phyloP scores from a whole-genome alignment of 2,888 invertebrate species.

The Fragum fragum region DNA sequence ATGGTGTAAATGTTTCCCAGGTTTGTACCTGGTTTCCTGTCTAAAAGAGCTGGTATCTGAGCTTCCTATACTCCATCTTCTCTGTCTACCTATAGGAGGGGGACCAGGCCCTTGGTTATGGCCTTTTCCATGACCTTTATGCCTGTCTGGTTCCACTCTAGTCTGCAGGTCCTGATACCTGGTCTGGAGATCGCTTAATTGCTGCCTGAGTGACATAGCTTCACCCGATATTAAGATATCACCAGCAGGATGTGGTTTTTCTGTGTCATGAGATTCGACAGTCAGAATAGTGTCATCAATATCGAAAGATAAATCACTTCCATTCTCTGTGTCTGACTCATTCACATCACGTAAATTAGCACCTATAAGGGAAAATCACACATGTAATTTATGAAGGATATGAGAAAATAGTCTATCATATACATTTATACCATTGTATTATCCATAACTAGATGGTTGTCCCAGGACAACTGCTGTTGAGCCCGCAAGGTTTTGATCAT shows the following conservation, averaged over 20 bases:
- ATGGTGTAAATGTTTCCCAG: conserved; percentile 64
- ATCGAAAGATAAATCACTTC: conserved; percentile 79
- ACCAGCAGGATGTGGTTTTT: conserved; percentile 63
- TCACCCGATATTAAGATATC: conserved; percentile 61
- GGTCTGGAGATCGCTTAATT: conserved; percentile 80
- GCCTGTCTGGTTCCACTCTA: conserved; percentile 73
- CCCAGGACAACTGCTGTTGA: too few species aligned
- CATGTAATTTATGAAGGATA: too few species aligned
- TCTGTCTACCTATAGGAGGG: conserved; percentile 61
- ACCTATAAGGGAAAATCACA: conserved; percentile 49
- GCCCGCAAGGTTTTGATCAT: too few species aligned
- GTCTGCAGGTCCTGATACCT: conserved; percentile 81
- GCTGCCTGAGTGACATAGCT: conserved; percentile 70
- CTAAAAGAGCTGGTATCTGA: conserved; percentile 80
- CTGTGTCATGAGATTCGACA: conserved; percentile 76
- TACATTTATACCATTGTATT: too few species aligned
- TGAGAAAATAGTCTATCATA: too few species aligned
- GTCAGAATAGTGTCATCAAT: conserved; percentile 81
- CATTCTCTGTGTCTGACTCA: conserved; percentile 76
- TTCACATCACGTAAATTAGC: conserved; percentile 65
- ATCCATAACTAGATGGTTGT: too few species aligned
- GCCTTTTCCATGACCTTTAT: conserved; percentile 45
- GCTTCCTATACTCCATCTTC: conserved; percentile 82
- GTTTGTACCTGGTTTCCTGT: conserved; percentile 66
- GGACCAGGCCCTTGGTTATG: conserved; percentile 42